These are phyloP conservation scores for Hoplodrina ambigua DNA, from an alignment of 2,888 invertebrate species.

Conservation along the genomic window DNA sequence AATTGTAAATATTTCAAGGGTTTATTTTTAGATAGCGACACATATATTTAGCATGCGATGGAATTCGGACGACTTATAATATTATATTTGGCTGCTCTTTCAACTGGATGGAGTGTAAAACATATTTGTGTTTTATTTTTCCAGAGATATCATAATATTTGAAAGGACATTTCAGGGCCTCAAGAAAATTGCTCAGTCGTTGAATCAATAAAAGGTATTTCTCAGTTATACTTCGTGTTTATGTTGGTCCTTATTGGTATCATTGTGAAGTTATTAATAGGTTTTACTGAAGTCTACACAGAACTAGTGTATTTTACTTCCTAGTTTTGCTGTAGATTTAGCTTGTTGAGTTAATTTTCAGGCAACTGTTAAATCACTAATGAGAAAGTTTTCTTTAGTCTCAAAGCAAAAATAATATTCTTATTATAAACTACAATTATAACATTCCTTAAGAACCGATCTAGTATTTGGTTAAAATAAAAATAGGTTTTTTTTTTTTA, in stretches of 20 bases:
- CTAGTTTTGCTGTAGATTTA: not conserved
- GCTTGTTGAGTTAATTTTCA: not conserved
- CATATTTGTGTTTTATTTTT: not conserved
- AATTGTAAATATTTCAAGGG: slow-evolving; percentile 9
- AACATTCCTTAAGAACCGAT: not conserved
- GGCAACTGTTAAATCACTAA: not conserved
- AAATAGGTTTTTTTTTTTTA: not conserved
- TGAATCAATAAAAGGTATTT: not conserved
- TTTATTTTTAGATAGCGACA: slow-evolving; percentile 28
- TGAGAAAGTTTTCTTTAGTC: not conserved
- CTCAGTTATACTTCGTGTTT: not conserved
- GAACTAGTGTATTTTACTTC: not conserved
- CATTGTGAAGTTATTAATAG: too few species aligned
- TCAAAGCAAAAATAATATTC: too few species aligned
- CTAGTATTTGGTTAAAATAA: not conserved
- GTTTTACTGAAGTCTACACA: not conserved
- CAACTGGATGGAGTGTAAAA: not conserved
- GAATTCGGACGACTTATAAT: slow-evolving; percentile 15
- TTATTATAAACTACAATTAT: too few species aligned
- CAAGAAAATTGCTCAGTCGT: not conserved
- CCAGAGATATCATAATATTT: not conserved
- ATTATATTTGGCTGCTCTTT: slow-evolving; percentile 18
- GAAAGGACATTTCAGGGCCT: not conserved
- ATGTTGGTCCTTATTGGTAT: too few species aligned
- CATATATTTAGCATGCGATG: not conserved